Evolutionary conservation across 2,888 invertebrate species (phyloP).

Genomic region (Drosophila sordidapex): DNA sequence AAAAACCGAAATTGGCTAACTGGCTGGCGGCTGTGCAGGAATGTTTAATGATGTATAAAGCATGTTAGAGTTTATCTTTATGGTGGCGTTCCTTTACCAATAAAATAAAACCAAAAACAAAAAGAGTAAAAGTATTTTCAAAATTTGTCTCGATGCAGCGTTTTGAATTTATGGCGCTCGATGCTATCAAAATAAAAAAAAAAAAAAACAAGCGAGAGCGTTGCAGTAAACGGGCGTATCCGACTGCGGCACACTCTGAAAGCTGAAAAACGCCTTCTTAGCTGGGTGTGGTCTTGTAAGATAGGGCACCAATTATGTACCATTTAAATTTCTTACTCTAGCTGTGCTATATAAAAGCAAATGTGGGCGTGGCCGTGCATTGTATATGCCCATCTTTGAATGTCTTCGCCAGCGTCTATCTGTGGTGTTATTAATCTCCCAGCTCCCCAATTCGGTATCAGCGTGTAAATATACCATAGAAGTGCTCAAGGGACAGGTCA

Average conservation of each 20-base stretch:
- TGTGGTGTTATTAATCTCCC: neutral
- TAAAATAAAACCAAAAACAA: conserved; percentile 21
- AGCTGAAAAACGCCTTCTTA: neutral
- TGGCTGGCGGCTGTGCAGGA: conserved; percentile 78
- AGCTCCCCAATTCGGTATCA: neutral
- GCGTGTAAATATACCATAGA: neutral
- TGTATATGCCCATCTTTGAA: neutral
- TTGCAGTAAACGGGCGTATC: neutral
- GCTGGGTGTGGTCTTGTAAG: neutral
- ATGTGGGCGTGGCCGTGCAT: neutral
- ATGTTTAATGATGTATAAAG: conserved; percentile 83
- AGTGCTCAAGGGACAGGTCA: neutral
- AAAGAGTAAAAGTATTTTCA: conserved; percentile 65
- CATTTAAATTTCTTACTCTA: neutral
- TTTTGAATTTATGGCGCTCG: conserved; percentile 76
- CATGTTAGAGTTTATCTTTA: conserved; percentile 83
- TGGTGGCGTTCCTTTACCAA: conserved; percentile 77
- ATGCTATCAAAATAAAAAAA: conserved; percentile 63
- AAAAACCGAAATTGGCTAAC: conserved; percentile 43
- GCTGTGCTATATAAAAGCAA: too few relatives aligned
- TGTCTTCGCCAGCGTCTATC: neutral
- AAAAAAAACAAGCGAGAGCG: neutral
- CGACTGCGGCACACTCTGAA: neutral
- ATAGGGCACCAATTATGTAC: neutral
- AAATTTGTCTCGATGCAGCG: conserved; percentile 75